Evolutionary conservation across 2,113 vertebrate genomes (phyloP).

Genomic region (Connochaetes taurinus): DNA sequence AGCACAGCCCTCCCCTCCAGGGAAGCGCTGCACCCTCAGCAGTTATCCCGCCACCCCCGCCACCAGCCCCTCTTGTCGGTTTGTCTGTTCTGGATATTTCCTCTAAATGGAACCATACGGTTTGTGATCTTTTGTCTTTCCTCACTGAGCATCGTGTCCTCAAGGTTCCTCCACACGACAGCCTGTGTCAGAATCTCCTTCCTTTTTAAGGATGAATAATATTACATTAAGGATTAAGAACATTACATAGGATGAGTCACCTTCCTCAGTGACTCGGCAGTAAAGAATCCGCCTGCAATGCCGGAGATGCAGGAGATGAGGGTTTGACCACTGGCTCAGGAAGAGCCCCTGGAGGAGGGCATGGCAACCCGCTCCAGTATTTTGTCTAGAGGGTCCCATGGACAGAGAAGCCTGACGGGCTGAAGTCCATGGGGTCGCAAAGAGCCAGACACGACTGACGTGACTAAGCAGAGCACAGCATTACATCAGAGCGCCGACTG

Average conservation of each 20-base stretch:
- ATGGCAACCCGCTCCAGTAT: not conserved
- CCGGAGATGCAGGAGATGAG: not conserved
- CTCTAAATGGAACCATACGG: rapidly evolving
- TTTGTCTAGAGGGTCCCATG: not conserved
- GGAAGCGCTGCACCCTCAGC: rapidly evolving
- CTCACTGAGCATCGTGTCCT: not conserved
- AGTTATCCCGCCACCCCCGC: rapidly evolving
- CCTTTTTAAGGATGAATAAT: not conserved
- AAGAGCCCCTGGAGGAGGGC: not conserved
- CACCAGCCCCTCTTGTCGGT: not conserved
- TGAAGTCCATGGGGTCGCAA: not conserved
- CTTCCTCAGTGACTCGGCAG: not conserved
- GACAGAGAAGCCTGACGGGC: not conserved
- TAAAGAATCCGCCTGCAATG: not conserved
- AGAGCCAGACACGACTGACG: not conserved
- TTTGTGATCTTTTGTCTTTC: too few relatives aligned
- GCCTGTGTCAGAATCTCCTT: not conserved
- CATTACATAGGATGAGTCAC: not conserved
- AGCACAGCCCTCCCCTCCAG: not conserved
- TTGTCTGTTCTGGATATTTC: rapidly evolving
- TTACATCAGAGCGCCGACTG: rapidly evolving
- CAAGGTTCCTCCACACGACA: too few relatives aligned
- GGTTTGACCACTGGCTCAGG: not conserved
- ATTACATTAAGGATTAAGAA: not conserved
- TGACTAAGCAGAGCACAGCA: rapidly evolving